A percentile compares a stretch with the other conserved stretches of the same genome.
Conservation (phyloP, 2,797 vertebrate genomes). For the Parauchenoglanis ngamensis region DNA sequence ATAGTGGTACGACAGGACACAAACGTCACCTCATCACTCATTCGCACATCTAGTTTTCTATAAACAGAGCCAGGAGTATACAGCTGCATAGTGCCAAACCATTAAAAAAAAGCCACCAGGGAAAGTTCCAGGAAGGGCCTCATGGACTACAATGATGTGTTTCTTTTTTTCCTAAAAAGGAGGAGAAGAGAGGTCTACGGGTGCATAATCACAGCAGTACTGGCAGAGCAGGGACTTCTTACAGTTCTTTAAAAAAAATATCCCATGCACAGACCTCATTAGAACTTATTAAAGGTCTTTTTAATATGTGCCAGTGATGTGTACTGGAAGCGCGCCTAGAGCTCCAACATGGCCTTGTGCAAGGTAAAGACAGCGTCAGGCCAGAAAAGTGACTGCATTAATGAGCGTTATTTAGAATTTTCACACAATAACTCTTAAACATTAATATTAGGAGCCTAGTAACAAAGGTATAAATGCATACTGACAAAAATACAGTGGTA, state of each 20-base stretch:
- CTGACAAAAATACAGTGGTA: slow-evolving; percentile 17
- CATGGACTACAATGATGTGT: slow-evolving; percentile 57
- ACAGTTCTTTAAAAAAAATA: slow-evolving; percentile 64
- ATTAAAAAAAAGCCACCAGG: slow-evolving; percentile 49
- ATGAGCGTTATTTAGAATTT: slow-evolving; percentile 29
- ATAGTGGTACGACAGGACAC: neutral
- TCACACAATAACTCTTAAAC: slow-evolving; percentile 32
- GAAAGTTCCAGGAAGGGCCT: slow-evolving; percentile 60
- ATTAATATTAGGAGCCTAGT: slow-evolving; percentile 40
- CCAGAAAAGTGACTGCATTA: slow-evolving; percentile 46
- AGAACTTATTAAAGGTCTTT: slow-evolving; percentile 67
- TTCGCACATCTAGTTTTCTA: slow-evolving; percentile 23
- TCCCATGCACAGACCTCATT: slow-evolving; percentile 62
- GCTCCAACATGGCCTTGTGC: slow-evolving; percentile 17
- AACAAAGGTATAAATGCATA: slow-evolving; percentile 26
- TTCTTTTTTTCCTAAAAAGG: slow-evolving; percentile 57
- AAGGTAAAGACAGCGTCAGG: slow-evolving; percentile 12
- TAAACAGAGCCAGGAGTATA: slow-evolving; percentile 58
- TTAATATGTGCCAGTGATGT: slow-evolving; percentile 54
- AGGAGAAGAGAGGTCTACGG: slow-evolving; percentile 46
- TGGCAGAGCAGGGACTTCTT: slow-evolving; percentile 63
- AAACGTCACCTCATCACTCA: slow-evolving; percentile 24
- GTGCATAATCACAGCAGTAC: slow-evolving; percentile 63
- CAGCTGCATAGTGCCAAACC: slow-evolving; percentile 53
- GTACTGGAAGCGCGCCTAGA: slow-evolving; percentile 53